phyloP scores from a whole-genome alignment of 2,797 vertebrate species.

The Tauraco hartlaubi region DNA sequence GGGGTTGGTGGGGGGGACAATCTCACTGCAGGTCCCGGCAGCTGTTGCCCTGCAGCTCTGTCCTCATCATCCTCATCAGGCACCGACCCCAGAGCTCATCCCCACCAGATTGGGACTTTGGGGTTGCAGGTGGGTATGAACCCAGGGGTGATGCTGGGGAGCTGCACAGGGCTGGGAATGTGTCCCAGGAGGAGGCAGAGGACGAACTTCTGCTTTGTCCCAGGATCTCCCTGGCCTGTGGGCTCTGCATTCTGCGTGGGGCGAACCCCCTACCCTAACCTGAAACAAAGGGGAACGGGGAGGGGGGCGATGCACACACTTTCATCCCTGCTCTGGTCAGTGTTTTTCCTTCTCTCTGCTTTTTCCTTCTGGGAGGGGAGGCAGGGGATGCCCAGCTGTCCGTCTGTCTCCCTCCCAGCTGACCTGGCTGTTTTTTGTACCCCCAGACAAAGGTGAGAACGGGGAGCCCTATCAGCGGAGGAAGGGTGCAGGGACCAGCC shows the following conservation, averaged over 20 bases:
- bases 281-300: neutral
- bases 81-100: neutral
- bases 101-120: accelerated
- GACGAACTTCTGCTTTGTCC: neutral
- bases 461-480: slow-evolving; percentile 91
- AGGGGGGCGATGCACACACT: accelerated
- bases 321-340: neutral
- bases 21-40: accelerated
- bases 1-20: neutral
- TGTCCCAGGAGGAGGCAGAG: neutral
- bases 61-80: neutral
- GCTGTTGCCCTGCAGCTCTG: neutral
- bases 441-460: slow-evolving; percentile 90
- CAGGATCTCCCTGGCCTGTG: accelerated
- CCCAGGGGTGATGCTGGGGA: neutral
- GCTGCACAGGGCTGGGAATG: accelerated
- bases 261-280: too few relatives aligned
- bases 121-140: neutral
- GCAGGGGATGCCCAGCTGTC: neutral
- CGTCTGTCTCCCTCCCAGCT: neutral
- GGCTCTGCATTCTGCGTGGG: neutral
- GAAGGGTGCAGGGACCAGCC: slow-evolving; percentile 35
- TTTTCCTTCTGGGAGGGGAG: neutral
- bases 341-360: neutral
- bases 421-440: neutral